Conservation (phyloP, 2,888 invertebrate species). For the Xestia ashworthii region DNA sequence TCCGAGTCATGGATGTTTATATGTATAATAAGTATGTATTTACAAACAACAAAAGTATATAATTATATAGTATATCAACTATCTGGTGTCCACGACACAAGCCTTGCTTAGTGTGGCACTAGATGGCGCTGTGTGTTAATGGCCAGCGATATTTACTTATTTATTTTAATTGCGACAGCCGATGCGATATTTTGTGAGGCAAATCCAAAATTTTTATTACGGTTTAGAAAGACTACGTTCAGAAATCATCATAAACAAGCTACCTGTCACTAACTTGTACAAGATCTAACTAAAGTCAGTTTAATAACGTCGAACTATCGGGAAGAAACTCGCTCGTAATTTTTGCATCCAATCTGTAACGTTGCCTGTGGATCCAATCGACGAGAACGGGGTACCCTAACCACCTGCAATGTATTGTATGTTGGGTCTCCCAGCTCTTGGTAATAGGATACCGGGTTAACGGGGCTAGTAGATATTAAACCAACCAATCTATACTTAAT, state of each 20-base stretch:
- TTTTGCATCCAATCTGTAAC: conserved; percentile 56
- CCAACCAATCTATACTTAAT: not conserved
- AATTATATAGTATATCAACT: no score
- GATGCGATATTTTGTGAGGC: not conserved
- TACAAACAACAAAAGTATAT: no score
- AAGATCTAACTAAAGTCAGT: conserved; percentile 14
- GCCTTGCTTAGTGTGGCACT: no score
- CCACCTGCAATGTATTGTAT: conserved; percentile 23
- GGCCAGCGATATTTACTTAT: no score
- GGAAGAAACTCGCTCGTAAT: conserved; percentile 40
- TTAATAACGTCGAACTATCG: conserved; percentile 40
- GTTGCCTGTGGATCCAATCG: conserved; percentile 53
- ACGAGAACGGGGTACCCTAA: conserved; percentile 18
- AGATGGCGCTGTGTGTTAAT: no score
- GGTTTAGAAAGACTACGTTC: not conserved
- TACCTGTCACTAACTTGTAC: conserved; percentile 11
- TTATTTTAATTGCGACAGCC: not conserved
- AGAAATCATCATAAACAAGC: not conserved
- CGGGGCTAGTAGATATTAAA: not conserved
- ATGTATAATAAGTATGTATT: no score
- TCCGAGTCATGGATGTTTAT: no score
- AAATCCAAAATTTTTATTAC: not conserved
- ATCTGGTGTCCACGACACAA: no score
- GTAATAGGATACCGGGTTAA: not conserved
- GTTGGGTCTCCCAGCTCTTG: not conserved